These are phyloP conservation scores for Drosophila kanapiae DNA, from an alignment of 1,140 invertebrate genomes.

Conservation along the genomic window DNA sequence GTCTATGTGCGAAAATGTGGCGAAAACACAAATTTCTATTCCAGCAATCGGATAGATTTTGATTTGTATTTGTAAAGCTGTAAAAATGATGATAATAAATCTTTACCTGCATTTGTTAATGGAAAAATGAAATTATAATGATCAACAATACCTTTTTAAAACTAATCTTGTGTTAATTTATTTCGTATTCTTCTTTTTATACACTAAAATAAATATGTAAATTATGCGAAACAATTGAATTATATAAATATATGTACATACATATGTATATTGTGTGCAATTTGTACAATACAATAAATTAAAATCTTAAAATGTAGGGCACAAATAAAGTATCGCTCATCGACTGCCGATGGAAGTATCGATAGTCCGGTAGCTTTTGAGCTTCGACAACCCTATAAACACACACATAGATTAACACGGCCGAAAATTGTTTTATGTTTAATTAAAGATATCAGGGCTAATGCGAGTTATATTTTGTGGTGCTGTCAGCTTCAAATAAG, in stretches of 20 bases:
- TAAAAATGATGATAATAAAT: neutral
- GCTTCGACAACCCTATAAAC: conserved; percentile 16
- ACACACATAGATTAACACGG: conserved; percentile 24
- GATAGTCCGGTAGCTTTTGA: conserved; percentile 11
- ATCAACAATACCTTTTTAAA: neutral
- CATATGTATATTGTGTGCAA: neutral
- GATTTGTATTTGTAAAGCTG: conserved; percentile 91
- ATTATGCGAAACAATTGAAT: neutral
- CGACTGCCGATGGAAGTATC: neutral
- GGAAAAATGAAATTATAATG: neutral
- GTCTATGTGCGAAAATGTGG: conserved; percentile 94
- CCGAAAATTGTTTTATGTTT: conserved; percentile 51
- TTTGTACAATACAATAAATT: neutral
- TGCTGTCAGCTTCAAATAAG: conserved; percentile 25
- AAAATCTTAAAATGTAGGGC: neutral
- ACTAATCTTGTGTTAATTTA: neutral
- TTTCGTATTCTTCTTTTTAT: neutral
- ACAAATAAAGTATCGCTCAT: conserved; percentile 1
- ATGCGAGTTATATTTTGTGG: conserved; percentile 5
- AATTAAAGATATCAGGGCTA: conserved; percentile 33
- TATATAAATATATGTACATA: no score
- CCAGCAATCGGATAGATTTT: conserved; percentile 96
- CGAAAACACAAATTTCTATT: conserved; percentile 91
- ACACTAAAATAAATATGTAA: neutral
- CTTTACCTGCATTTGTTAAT: neutral